These are phyloP conservation scores for Orchestes rusci DNA, from an alignment of 2,888 invertebrate genomes.

Conservation along the genomic window DNA sequence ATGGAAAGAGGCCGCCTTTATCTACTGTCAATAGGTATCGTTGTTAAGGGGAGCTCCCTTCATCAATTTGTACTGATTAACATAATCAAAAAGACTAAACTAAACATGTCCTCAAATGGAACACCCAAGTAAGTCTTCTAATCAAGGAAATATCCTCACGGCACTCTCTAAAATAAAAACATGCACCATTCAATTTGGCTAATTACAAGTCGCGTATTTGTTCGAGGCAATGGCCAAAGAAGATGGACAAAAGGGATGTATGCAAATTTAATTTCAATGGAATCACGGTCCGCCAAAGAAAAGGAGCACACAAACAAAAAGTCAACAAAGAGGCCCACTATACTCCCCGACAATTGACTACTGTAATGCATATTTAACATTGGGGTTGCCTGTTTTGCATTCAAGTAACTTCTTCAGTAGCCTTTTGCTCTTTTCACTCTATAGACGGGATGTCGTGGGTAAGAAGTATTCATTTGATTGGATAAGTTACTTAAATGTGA, in stretches of 20 bases:
- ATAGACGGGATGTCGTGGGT: too few relatives aligned
- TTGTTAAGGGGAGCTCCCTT: too few relatives aligned
- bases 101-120: too few relatives aligned
- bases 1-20: too few relatives aligned
- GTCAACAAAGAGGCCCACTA: slow-evolving; percentile 34
- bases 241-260: slow-evolving; percentile 30
- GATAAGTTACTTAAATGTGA: too few relatives aligned
- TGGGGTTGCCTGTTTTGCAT: slow-evolving; percentile 40
- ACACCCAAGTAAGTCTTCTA: too few relatives aligned
- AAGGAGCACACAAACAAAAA: slow-evolving; percentile 37
- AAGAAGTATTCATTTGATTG: too few relatives aligned
- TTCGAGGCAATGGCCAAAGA: slow-evolving; percentile 12
- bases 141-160: background rate
- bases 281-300: slow-evolving; percentile 37
- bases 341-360: slow-evolving; percentile 33
- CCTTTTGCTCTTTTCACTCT: slow-evolving; percentile 5
- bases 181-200: slow-evolving; percentile 15
- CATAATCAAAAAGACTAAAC: too few relatives aligned
- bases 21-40: too few relatives aligned
- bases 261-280: slow-evolving; percentile 40
- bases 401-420: slow-evolving; percentile 34
- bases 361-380: slow-evolving; percentile 41
- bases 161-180: background rate
- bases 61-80: too few relatives aligned
- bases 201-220: slow-evolving; percentile 15